Percentiles rank a stretch among this genome's conserved stretches.
These are phyloP conservation scores for Protodeltote pygarga DNA, from an alignment of 2,888 invertebrate species.

Conservation along the genomic window DNA sequence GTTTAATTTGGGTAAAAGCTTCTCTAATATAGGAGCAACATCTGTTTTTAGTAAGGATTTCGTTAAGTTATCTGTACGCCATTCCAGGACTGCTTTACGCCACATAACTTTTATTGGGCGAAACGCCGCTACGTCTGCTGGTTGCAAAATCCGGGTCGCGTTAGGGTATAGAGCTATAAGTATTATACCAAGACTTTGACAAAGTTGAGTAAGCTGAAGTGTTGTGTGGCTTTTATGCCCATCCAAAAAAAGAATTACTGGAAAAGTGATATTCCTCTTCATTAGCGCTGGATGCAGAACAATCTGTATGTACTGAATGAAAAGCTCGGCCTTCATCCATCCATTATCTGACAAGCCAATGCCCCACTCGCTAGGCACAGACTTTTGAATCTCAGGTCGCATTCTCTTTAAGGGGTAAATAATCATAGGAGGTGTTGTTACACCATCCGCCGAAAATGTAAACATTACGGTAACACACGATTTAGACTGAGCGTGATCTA, in stretches of 20 bases:
- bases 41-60: slow-evolving; percentile 27
- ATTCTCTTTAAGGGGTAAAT: slow-evolving; percentile 45
- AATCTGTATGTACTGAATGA: slow-evolving; percentile 35
- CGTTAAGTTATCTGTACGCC: slow-evolving; percentile 30
- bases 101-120: slow-evolving; percentile 39
- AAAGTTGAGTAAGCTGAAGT: slow-evolving; percentile 31
- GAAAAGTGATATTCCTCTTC: slow-evolving; percentile 28
- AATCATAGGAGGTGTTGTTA: slow-evolving; percentile 41
- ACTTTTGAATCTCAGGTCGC: slow-evolving; percentile 25
- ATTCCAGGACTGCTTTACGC: slow-evolving; percentile 40
- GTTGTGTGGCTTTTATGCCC: slow-evolving; percentile 43
- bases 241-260: slow-evolving; percentile 42
- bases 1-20: slow-evolving; percentile 28
- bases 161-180: slow-evolving; percentile 41
- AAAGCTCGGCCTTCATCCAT: slow-evolving; percentile 39
- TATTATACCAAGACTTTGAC: slow-evolving; percentile 34
- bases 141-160: slow-evolving; percentile 36
- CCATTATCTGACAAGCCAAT: slow-evolving; percentile 41
- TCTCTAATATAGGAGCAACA: slow-evolving; percentile 23
- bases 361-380: slow-evolving; percentile 37
- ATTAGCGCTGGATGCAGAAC: slow-evolving; percentile 34
- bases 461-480: slow-evolving; percentile 14
- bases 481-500: slow-evolving; percentile 16
- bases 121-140: slow-evolving; percentile 43
- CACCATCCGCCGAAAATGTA: slow-evolving; percentile 31